Percentiles rank a stretch among this genome's conserved stretches.
phyloP scores from a whole-genome alignment of 2,797 vertebrate genomes.

The Enteromius mattozi region DNA sequence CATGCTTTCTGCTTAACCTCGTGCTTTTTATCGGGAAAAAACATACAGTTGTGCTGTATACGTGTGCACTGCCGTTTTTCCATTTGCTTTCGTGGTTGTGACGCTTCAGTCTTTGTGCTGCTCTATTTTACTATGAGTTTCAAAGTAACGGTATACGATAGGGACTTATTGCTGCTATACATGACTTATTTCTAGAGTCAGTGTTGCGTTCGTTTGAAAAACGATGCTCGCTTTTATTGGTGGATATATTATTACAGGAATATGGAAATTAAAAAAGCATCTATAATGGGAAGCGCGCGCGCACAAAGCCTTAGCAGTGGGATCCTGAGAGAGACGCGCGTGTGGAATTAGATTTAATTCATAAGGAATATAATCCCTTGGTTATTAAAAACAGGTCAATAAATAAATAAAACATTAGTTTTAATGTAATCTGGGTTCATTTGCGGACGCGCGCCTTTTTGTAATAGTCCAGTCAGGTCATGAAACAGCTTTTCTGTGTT shows the following conservation, averaged over 20 bases:
- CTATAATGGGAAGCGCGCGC: conserved; percentile 58
- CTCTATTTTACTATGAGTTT: conserved; percentile 53
- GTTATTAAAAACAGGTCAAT: not conserved
- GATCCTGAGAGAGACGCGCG: not conserved
- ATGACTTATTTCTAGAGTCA: not conserved
- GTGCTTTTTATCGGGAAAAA: not conserved
- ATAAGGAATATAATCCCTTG: not conserved
- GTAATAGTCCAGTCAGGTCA: not conserved
- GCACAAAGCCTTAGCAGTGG: conserved; percentile 34
- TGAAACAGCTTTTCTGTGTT: not conserved
- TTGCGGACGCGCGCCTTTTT: not conserved
- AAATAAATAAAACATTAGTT: not conserved
- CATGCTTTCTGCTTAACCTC: not conserved
- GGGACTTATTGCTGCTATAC: not conserved
- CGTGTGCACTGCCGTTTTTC: too few species aligned
- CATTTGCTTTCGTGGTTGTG: conserved; percentile 53
- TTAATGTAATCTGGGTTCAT: not conserved
- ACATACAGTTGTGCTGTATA: too few species aligned
- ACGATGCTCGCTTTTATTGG: not conserved
- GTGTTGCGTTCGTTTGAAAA: not conserved
- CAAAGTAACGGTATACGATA: conserved; percentile 67
- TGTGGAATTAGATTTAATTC: not conserved
- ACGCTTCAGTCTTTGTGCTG: conserved; percentile 64
- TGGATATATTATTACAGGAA: too few species aligned
- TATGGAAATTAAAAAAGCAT: conserved; percentile 52